A percentile compares a stretch with the other conserved stretches of the same genome.
Conservation (phyloP, 1,140 invertebrate genomes). For the Copidosoma floridanum region DNA sequence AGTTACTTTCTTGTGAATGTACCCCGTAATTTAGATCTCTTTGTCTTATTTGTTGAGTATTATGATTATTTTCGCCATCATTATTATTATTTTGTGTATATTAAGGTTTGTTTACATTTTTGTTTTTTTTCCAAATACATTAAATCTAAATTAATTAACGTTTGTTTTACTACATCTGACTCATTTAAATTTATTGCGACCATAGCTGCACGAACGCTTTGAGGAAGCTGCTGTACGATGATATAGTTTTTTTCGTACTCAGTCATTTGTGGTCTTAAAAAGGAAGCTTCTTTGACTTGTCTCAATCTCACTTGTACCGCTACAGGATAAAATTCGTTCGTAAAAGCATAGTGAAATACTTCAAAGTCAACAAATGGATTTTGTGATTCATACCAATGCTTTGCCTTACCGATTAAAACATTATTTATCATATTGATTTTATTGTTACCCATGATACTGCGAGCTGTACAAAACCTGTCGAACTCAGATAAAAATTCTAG, state of each 20-base stretch:
- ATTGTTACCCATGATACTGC: not conserved
- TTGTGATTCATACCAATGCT: too few relatives aligned
- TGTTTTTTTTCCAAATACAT: slow-evolving; percentile 15
- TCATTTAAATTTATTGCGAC: slow-evolving; percentile 16
- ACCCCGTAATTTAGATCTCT: not conserved
- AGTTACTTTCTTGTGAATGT: too few relatives aligned
- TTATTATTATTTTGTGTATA: not conserved
- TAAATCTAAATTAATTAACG: slow-evolving; percentile 24
- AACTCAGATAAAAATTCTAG: not conserved
- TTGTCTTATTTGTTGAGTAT: slow-evolving; percentile 2
- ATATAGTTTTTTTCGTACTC: slow-evolving; percentile 28
- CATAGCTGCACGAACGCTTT: slow-evolving; percentile 12
- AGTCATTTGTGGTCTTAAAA: slow-evolving; percentile 21
- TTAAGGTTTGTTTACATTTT: not conserved
- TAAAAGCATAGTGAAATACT: slow-evolving; percentile 17
- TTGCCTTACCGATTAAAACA: too few relatives aligned
- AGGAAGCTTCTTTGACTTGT: slow-evolving; percentile 24
- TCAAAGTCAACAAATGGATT: too few relatives aligned
- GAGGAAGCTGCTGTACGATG: slow-evolving; percentile 27
- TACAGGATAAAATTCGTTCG: slow-evolving; percentile 30
- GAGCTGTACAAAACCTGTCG: not conserved
- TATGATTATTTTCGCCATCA: not conserved
- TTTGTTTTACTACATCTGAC: slow-evolving; percentile 15
- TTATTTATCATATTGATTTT: too few relatives aligned
- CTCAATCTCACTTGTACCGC: slow-evolving; percentile 24